Evolutionary conservation across 2,888 invertebrate genomes (phyloP).

Genomic region (Drosophila percnosoma): DNA sequence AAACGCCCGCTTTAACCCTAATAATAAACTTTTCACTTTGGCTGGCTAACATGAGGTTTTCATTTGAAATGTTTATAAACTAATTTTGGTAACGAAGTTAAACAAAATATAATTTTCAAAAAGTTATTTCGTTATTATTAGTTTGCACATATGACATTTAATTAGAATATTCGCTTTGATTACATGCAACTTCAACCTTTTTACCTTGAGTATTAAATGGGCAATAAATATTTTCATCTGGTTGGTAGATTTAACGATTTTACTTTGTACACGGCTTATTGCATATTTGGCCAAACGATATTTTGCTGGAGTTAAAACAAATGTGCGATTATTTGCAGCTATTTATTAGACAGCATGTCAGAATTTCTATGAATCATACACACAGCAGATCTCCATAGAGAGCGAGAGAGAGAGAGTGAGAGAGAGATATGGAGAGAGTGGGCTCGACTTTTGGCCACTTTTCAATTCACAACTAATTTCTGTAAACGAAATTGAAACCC

Average conservation of each 20-base stretch:
- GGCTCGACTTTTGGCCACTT: slow-evolving; percentile 29
- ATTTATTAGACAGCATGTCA: background rate
- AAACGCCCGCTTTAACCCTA: background rate
- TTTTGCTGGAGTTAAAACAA: background rate
- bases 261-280: background rate
- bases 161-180: background rate
- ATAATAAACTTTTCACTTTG: background rate
- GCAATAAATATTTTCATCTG: background rate
- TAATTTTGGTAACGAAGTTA: background rate
- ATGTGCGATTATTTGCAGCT: background rate
- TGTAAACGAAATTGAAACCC: slow-evolving; percentile 47
- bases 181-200: background rate
- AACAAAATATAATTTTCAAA: background rate
- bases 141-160: background rate
- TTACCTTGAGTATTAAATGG: background rate
- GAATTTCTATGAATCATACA: background rate
- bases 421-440: background rate
- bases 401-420: background rate
- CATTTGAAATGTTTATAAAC: background rate
- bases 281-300: background rate
- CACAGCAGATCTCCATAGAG: background rate
- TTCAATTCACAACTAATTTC: slow-evolving; percentile 33
- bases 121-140: background rate
- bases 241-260: background rate
- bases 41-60: too few relatives aligned